Conservation (phyloP, 2,113 vertebrate species). For the Perognathus longimembris region DNA sequence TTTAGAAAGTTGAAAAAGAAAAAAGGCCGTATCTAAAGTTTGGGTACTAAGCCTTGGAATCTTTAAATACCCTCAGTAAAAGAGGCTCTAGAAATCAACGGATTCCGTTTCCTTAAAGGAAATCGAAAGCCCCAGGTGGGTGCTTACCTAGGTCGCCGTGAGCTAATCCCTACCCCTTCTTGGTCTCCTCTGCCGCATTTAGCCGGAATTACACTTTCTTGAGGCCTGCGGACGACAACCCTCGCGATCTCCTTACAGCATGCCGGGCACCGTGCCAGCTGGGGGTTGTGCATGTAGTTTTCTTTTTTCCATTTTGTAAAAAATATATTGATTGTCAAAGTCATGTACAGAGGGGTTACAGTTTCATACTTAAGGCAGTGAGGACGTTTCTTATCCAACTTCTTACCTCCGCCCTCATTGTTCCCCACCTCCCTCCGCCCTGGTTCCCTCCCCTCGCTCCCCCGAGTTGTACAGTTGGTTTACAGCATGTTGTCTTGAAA, state of each 20-base stretch:
- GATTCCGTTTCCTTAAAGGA: background rate
- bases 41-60: background rate
- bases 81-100: background rate
- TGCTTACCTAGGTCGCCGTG: background rate
- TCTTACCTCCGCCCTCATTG: no score
- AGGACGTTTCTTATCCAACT: no score
- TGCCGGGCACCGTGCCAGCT: background rate
- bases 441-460: no score
- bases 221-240: background rate
- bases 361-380: no score
- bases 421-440: no score
- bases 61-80: background rate
- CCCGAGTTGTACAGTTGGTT: no score
- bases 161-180: background rate
- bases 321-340: no score
- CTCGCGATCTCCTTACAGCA: background rate
- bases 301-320: no score
- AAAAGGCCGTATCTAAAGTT: constrained; percentile 14
- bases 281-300: fast-evolving
- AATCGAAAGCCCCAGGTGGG: fast-evolving
- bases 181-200: background rate
- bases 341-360: no score
- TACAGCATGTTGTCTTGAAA: no score
- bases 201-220: background rate
- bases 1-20: background rate